These are phyloP conservation scores for Zygogramma bicolorata DNA, from an alignment of 2,888 invertebrate species.

Conservation along the genomic window DNA sequence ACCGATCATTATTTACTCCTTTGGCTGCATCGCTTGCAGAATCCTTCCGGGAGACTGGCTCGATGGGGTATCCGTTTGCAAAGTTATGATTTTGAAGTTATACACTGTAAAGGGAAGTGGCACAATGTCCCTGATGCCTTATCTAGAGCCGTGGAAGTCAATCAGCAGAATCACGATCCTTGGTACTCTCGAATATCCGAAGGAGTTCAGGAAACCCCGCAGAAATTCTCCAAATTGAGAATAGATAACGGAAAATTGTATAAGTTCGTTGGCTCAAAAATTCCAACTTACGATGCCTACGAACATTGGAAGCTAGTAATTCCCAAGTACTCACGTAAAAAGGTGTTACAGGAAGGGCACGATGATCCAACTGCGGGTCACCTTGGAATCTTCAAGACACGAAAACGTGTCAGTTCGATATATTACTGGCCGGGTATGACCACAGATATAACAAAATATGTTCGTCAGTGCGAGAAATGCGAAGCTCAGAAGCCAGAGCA, in stretches of 20 bases:
- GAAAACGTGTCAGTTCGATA: background rate
- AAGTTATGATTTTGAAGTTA: constrained; percentile 13
- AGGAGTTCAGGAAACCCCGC: constrained; percentile 5
- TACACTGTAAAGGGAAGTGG: constrained; percentile 10
- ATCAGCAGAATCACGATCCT: background rate
- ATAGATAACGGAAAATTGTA: constrained; percentile 33
- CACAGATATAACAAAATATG: background rate
- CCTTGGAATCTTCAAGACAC: background rate
- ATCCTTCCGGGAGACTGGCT: constrained; percentile 21
- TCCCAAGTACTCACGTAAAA: background rate
- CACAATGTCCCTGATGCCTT: constrained; percentile 6
- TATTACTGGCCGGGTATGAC: background rate
- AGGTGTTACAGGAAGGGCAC: background rate
- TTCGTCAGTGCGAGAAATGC: background rate
- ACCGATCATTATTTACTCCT: constrained; percentile 34
- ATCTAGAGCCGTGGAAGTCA: constrained; percentile 1
- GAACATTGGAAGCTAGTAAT: background rate
- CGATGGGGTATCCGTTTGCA: constrained; percentile 16
- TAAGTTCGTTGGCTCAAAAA: background rate
- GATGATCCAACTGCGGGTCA: background rate
- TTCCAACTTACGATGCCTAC: background rate
- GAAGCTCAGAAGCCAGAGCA: background rate
- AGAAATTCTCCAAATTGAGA: constrained; percentile 35
- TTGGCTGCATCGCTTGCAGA: constrained; percentile 13
- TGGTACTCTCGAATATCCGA: constrained; percentile 23